These are phyloP conservation scores for Amiota minor DNA, from an alignment of 2,888 invertebrate genomes.

Conservation along the genomic window DNA sequence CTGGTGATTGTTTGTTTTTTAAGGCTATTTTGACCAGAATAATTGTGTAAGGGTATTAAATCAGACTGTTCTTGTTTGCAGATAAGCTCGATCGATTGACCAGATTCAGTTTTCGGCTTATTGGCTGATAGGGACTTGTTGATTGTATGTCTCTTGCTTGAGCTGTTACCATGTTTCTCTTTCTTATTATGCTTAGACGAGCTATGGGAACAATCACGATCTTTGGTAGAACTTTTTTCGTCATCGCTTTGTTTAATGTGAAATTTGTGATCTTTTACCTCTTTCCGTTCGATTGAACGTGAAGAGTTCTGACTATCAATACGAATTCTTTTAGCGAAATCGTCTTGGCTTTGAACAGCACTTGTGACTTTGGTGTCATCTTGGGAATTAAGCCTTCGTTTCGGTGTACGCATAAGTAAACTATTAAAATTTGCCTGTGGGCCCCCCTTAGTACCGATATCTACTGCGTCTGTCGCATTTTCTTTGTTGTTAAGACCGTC, in stretches of 20 bases:
- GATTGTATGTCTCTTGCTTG: too few relatives aligned
- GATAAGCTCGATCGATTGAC: slow-evolving; percentile 31
- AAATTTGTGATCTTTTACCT: slow-evolving; percentile 57
- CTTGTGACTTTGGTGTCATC: slow-evolving; percentile 75
- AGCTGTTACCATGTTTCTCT: slow-evolving; percentile 57
- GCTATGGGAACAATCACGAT: slow-evolving; percentile 34
- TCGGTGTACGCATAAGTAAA: slow-evolving; percentile 73
- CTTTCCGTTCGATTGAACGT: slow-evolving; percentile 56
- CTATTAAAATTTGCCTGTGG: slow-evolving; percentile 66
- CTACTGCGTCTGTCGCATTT: slow-evolving; percentile 52
- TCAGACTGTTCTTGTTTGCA: slow-evolving; percentile 25
- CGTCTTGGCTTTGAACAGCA: slow-evolving; percentile 60
- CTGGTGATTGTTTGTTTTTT: slow-evolving; percentile 48
- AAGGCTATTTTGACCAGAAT: background rate
- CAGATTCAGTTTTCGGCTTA: slow-evolving; percentile 25
- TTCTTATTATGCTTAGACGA: slow-evolving; percentile 56
- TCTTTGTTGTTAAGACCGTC: slow-evolving; percentile 65
- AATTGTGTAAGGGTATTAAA: slow-evolving; percentile 1
- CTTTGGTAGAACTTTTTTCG: slow-evolving; percentile 42
- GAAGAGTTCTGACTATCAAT: slow-evolving; percentile 57
- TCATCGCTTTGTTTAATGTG: slow-evolving; percentile 74
- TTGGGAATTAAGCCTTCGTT: slow-evolving; percentile 86
- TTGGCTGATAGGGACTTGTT: too few relatives aligned
- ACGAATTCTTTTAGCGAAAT: slow-evolving; percentile 68
- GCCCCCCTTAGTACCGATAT: slow-evolving; percentile 56